phyloP scores from a whole-genome alignment of 2,113 vertebrate species.

The Bufo bufo region DNA sequence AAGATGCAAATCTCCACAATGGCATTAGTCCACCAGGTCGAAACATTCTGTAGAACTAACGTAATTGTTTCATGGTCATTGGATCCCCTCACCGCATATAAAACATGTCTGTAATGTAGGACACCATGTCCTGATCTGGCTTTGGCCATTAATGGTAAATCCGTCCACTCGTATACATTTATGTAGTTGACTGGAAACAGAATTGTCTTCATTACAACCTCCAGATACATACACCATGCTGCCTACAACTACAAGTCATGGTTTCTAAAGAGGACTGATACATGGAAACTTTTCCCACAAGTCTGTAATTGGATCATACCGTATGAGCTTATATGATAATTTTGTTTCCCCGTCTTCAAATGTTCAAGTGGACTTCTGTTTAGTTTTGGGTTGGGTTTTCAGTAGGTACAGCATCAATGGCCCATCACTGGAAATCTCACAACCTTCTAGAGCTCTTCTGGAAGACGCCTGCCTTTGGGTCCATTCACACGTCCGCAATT shows the following conservation, averaged over 20 bases:
- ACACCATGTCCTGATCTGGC: conserved; percentile 78
- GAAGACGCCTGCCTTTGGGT: conserved; percentile 69
- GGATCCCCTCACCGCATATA: conserved; percentile 79
- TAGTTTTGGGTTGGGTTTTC: neutral
- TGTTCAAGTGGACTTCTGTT: conserved; percentile 68
- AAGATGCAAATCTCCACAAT: conserved; percentile 76
- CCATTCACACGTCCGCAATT: too few species aligned
- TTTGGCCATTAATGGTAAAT: conserved; percentile 71
- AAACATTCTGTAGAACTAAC: conserved; percentile 77
- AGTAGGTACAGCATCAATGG: conserved; percentile 16
- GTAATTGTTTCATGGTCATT: conserved; percentile 73
- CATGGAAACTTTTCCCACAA: conserved; percentile 81
- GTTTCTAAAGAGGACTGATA: conserved; percentile 76
- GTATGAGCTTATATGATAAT: conserved; percentile 79
- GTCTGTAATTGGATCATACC: conserved; percentile 67
- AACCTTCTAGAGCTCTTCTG: conserved; percentile 74
- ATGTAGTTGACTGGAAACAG: conserved; percentile 75
- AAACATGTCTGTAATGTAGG: conserved; percentile 70
- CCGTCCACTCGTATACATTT: conserved; percentile 78
- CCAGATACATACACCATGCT: conserved; percentile 78
- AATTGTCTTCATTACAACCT: conserved; percentile 73
- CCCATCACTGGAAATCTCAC: conserved; percentile 77
- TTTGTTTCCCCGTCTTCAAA: conserved; percentile 80
- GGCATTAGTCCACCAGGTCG: conserved; percentile 74
- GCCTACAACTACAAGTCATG: conserved; percentile 75